A percentile compares a stretch with the other conserved stretches of the same genome.
Evolutionary conservation across 2,888 invertebrate genomes (phyloP).

Genomic region (Calameuta filiformis): DNA sequence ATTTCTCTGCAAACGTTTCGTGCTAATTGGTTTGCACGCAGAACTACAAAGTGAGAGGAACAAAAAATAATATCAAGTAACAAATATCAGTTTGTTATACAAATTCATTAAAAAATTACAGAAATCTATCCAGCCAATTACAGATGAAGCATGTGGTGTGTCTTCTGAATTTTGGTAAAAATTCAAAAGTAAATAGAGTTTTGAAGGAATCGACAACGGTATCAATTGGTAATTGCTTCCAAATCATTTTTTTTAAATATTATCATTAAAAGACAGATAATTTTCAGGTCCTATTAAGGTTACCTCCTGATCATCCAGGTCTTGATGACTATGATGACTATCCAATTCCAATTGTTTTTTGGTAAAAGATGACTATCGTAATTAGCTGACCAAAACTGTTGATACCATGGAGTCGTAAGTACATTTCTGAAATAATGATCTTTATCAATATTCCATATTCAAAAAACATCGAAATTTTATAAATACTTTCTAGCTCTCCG

Average conservation of each 20-base stretch:
- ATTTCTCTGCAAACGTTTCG: slow-evolving; percentile 30
- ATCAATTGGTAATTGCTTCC: slow-evolving; percentile 26
- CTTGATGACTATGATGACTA: slow-evolving; percentile 6
- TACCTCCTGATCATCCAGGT: slow-evolving; percentile 3
- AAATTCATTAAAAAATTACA: slow-evolving; percentile 26
- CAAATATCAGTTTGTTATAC: not conserved
- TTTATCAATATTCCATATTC: not conserved
- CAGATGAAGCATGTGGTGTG: slow-evolving; percentile 25
- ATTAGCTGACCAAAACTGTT: not conserved
- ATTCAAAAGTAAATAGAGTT: slow-evolving; percentile 26
- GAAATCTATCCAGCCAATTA: slow-evolving; percentile 32
- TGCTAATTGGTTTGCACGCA: slow-evolving; percentile 27
- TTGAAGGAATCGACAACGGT: slow-evolving; percentile 25
- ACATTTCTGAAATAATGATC: not conserved
- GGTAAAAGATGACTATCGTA: slow-evolving; percentile 1
- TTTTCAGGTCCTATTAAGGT: slow-evolving; percentile 20
- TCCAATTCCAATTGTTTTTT: not conserved
- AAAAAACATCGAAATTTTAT: not conserved
- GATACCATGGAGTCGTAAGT: not conserved
- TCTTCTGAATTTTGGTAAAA: slow-evolving; percentile 30
- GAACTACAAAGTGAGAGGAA: slow-evolving; percentile 21
- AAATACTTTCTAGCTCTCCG: not conserved
- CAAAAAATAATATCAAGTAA: not conserved
- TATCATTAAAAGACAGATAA: slow-evolving; percentile 14
- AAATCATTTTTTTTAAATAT: slow-evolving; percentile 28